Base-by-base conservation (phyloP, 1,140 invertebrate genomes). In the Drosophila melanica region DNA sequence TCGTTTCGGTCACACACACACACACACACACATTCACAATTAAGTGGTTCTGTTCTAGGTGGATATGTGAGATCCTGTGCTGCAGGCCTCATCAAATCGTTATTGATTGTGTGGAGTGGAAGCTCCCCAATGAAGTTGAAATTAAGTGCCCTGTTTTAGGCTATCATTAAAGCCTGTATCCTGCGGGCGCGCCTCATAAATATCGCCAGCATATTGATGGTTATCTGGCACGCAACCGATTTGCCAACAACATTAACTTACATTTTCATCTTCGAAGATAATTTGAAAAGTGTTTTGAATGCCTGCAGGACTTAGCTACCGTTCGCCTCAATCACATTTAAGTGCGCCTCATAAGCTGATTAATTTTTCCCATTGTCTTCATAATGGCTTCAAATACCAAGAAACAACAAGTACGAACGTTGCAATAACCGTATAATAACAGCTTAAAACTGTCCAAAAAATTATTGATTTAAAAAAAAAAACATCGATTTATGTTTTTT, bases 161-260 rank as follows among this genome's bases (percentile, higher is more conserved):
- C 84, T 87, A 87, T 87, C 82, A 87, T 87, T 87, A 87, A 89
- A 89, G 82, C 79, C 75, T 64, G 82, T 87, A 87, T 86, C 81
- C 81, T 86, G 81, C 81, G 78, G 81, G 81, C 81, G 81, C 82
- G 81, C 75, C 81, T 87, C 82, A 86, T 86, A 86, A 86, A 86
- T 86, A 86, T 86, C 82, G 81, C 82, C 81, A 87, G 82, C 82
- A 86, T 86, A 86, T 87, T 86, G 81, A 86, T 86, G 81, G 75
- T 50, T 87, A 87, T 86, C 82, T 82, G 81, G 71, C 81, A 86
- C 81, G 81, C 81, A 86, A 86, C 74, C 59, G 62, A 74, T 72
- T 72, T 66, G 53, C 44, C 59, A 60, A 10, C 44, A 55, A 55
- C 58, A 67, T 33, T 54, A 72, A 66, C 45, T 44, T 64, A 39